Evolutionary conservation across 1,140 invertebrate genomes (phyloP), one percentile per base, ranked within the genome.

Genomic region (Euwallacea similis): DNA sequence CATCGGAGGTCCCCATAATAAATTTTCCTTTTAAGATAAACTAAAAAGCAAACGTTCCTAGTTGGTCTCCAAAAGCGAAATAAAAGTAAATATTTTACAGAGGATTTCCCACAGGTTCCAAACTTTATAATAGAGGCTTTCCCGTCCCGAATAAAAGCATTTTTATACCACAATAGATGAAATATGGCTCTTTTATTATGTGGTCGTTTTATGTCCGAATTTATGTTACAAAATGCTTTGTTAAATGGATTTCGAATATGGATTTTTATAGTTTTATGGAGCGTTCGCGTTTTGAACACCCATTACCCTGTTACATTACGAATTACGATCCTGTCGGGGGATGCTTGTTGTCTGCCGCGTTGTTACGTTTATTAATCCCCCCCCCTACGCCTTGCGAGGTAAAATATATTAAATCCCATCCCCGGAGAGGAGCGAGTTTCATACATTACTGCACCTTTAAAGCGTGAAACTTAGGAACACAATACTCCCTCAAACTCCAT

Each of bases 121-220:
- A 66, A 56, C 65, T 66, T 58, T 66, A 66, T 66, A 66, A 66
- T 66, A 46, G 65, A 43, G 33, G 47, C 47, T 64, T 64, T 64
- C 21, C 62, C 53, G 44, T 7, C 10, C 41, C 53, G 42, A 58
- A 58, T 66, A 66, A 66, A 66, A 58, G 65, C 65, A 58, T 58
- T 66, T 66, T 66, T 66, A 66, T 66, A 66, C 58, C 41, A 58
- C 21, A 66, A 58, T 66, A 56, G 54, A 56, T 66, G 54, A 66
- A 66, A 66, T 66, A 66, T 66, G 42, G 47, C 10, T 53, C 53
- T 58, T 66, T 66, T 66, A 66, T 66, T 66, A 66, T 66, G 53
- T 58, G 55, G 42, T 4, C 41, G 54, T 66, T 66, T 66, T 66
- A 66, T 56, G 54, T 58, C 53, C 46, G n/a, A 33, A 66, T 66